These are phyloP conservation scores for Siderastrea siderea DNA, from an alignment of 92 coral and sea anemone genomes.

Conservation along the genomic window DNA sequence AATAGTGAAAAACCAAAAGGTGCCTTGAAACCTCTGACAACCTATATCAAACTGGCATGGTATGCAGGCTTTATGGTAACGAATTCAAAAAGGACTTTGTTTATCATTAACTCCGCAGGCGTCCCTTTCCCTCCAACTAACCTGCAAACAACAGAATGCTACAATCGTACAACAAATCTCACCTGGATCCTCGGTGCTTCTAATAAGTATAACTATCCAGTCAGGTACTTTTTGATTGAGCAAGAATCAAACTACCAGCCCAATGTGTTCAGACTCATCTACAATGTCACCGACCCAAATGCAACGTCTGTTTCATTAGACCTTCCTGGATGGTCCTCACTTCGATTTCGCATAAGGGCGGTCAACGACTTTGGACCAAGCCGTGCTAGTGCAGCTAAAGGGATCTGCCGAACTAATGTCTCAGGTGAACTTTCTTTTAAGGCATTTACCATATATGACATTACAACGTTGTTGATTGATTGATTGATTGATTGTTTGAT, in stretches of 20 bases:
- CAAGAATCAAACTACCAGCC: constrained; percentile 68
- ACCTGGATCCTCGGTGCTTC: constrained; percentile 69
- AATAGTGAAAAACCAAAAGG: too few relatives aligned
- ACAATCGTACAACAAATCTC: constrained; percentile 63
- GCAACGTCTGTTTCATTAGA: constrained; percentile 23
- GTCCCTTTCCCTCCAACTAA: constrained; percentile 72
- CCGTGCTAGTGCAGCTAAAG: constrained; percentile 81
- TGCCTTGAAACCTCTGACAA: too few relatives aligned
- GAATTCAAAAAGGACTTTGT: too few relatives aligned
- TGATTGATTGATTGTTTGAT: too few relatives aligned
- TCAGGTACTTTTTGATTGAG: constrained; percentile 82
- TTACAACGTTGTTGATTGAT: too few relatives aligned
- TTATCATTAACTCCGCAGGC: constrained; percentile 27
- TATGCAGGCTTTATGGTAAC: too few relatives aligned
- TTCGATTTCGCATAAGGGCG: constrained; percentile 90
- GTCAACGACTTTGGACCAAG: constrained; percentile 85
- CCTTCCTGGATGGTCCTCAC: constrained; percentile 76
- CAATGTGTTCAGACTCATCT: constrained; percentile 45
- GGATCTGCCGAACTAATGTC: constrained; percentile 61
- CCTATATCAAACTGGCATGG: too few relatives aligned
- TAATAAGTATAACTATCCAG: constrained; percentile 77
- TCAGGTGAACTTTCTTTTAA: constrained; percentile 18
- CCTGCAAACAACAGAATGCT: constrained; percentile 60
- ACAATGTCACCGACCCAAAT: constrained; percentile 59
- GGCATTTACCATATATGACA: too few relatives aligned